Base-by-base conservation (phyloP, 2,888 invertebrate species). In the Oligia strigilis region DNA sequence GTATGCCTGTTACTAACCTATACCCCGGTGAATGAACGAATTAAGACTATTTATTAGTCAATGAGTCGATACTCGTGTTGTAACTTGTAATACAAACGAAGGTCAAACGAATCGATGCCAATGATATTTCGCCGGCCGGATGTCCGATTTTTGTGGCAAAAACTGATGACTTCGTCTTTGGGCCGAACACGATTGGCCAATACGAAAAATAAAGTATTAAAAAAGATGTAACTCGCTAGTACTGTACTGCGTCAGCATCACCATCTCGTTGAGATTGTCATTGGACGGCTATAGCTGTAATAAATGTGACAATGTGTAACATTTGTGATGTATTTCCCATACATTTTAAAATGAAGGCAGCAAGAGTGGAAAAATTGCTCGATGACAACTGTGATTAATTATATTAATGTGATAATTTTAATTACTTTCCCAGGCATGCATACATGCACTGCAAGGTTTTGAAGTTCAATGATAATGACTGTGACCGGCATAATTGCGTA, bases 31-130 rank as follows among this genome's bases (percentile, higher is more conserved):
- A 77, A 73, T 75, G 72, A 79, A 74, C 72, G 67, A 84, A 76
- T 71, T 72, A 67, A 80, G 67, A 81, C 83, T 85, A 83, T 87
- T 70, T 77, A 75, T 66, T 81, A 52, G 69, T 14, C 17, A 66
- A n/a, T 81, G 67, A 80, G 80, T 78, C 65, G 82, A 85, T 77
- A 85, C 85, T 88, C 70, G 72, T 78, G 62, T 69, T 80, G 73
- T 60, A 64, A 78, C 72, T 69, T 80, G 73, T 60, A 64, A 78
- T 75, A 75, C 77, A 46, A 72, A 83, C 58, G 81, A 90, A 89
- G 89, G 89, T 90, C 89, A 84, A 75, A 78, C 62, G 78, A 73
- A 88, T 86, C 82, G 82, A 89, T 87, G 90, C 87, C 89, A 87
- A 76, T 81, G 72, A 84, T 82, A 82, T 69, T 72, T 78, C 69